Conservation (phyloP, 2,797 vertebrate genomes). For the Sebastes goodei region DNA sequence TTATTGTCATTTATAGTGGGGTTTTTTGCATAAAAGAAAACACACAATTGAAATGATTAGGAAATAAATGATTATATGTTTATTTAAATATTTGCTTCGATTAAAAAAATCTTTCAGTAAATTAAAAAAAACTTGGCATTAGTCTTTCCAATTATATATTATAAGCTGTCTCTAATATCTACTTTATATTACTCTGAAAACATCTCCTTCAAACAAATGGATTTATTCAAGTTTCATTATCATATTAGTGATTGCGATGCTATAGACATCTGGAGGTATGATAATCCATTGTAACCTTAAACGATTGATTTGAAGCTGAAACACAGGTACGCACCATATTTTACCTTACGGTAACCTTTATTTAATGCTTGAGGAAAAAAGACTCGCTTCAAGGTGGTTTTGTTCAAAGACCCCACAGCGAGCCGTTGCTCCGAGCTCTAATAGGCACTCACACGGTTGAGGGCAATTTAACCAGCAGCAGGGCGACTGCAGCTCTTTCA, state of each 20-base stretch:
- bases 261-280: neutral
- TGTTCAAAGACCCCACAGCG: constrained; percentile 5
- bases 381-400: neutral
- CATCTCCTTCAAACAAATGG: too few relatives aligned
- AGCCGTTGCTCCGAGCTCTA: constrained; percentile 9
- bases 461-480: constrained; percentile 9
- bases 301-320: neutral
- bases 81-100: too few relatives aligned
- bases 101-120: too few relatives aligned
- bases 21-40: too few relatives aligned
- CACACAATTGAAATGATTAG: too few relatives aligned
- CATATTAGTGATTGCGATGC: neutral
- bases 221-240: neutral
- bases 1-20: too few relatives aligned
- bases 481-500: neutral
- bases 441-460: neutral
- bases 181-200: too few relatives aligned
- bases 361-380: neutral
- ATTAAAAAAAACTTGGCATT: too few relatives aligned
- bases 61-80: too few relatives aligned
- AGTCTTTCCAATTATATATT: too few relatives aligned
- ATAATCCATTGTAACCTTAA: neutral
- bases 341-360: neutral
- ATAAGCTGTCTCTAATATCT: too few relatives aligned
- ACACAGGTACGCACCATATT: neutral